Evolutionary conservation across 2,113 vertebrate species (phyloP).

Genomic region (Vireo altiloquus): DNA sequence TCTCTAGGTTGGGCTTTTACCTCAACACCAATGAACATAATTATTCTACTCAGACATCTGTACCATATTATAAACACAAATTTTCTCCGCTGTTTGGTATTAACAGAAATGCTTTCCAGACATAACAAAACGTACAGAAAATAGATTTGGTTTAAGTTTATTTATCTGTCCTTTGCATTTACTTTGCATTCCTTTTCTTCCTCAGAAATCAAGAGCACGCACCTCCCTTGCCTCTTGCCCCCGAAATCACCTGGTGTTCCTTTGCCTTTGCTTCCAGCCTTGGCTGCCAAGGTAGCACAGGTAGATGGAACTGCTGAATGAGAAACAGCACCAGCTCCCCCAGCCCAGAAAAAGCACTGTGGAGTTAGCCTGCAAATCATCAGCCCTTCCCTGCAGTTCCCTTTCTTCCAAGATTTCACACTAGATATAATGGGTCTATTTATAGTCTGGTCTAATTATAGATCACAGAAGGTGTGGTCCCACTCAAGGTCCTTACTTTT

Average conservation of each 20-base stretch:
- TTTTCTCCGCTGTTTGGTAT: not conserved
- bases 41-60: not conserved
- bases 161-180: not conserved
- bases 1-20: not conserved
- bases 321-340: not conserved
- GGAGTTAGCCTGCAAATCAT: not conserved
- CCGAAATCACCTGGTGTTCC: rapidly evolving
- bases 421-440: not conserved
- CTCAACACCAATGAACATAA: not conserved
- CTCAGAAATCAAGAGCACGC: not conserved
- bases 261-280: not conserved
- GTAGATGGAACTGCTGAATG: not conserved
- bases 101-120: not conserved
- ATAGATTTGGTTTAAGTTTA: not conserved
- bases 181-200: not conserved
- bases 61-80: not conserved
- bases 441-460: conserved; percentile 5
- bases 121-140: not conserved
- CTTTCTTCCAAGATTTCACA: not conserved
- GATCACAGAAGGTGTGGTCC: not conserved
- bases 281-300: not conserved
- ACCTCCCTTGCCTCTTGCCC: not conserved
- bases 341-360: not conserved
- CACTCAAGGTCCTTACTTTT: not conserved
- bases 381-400: not conserved